Evolutionary conservation across 2,888 invertebrate genomes (phyloP), one percentile per base, ranked within the genome.

Genomic region (Hemithea aestivaria): DNA sequence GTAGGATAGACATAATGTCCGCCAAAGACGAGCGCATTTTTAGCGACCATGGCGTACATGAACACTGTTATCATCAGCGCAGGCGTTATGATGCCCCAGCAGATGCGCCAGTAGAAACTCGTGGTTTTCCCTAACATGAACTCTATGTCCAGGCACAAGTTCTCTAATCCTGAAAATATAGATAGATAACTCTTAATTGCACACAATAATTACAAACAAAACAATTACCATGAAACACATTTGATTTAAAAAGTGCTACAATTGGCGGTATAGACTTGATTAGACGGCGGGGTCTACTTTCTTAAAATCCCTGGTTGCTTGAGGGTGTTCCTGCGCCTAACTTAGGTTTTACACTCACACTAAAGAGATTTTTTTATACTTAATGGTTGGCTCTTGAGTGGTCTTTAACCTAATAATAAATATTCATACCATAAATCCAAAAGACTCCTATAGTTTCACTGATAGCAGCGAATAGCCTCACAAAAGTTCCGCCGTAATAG

Each of bases 51-150:
- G 6, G 93, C 92, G 64, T 94, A 95, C 29, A 93, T 72, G 55
- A 94, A 89, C 29, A 95, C 94, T 0, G 88, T 66, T 1, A 91
- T 85, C 88, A 95, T 91, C 20, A 93, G 78, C 0, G 90, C 39
- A 0, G 95, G 96, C 0, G 94, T 94, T 2, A 94, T 60, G 5
- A 94, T 58, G 0, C 89, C 88, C 96, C 96, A 96, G 56, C 94
- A 94, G 10, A 93, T 58, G 40, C 94, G 89, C 95, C 95, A 96
- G 66, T 94, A 96, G 45, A 90, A 67, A 0, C 91, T 89, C 0
- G 62, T 91, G 68, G 91, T 91, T 11, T 85, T 78, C 2, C 91
- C 91, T 51, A 94, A 74, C 95, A 96, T 96, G 65, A 91, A 96
- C 68, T 95, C 93, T 33, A 94, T 84, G 59, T 96, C 95, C 29